Evolutionary conservation across 2,113 vertebrate genomes (phyloP).

Genomic region (Hippocampus guttulatus): DNA sequence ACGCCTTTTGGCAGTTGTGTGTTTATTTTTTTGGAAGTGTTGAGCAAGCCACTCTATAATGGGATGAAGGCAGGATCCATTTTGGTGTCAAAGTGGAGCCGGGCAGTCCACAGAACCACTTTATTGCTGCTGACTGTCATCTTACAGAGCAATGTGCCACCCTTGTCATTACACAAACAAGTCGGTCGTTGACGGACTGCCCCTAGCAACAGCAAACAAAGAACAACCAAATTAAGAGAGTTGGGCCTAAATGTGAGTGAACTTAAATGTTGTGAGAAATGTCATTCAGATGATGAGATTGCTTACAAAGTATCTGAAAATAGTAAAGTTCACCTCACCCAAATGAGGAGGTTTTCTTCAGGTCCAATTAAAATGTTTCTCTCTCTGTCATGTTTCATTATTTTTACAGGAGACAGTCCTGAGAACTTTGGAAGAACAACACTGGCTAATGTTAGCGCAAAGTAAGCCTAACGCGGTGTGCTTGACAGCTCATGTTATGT

Average conservation of each 20-base stretch:
- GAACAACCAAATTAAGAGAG: slow-evolving; percentile 28
- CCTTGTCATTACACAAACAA: slow-evolving; percentile 39
- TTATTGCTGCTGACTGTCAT: slow-evolving; percentile 51
- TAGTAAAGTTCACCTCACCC: slow-evolving; percentile 21
- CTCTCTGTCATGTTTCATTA: slow-evolving; percentile 53
- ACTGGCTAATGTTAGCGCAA: slow-evolving; percentile 85
- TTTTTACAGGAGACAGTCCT: slow-evolving; percentile 78
- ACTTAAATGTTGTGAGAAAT: slow-evolving; percentile 30
- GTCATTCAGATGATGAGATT: slow-evolving; percentile 22
- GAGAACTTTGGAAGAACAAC: slow-evolving; percentile 93
- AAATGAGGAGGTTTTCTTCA: slow-evolving; percentile 20
- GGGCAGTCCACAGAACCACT: slow-evolving; percentile 34
- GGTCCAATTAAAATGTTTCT: slow-evolving; percentile 32
- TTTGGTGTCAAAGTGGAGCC: slow-evolving; percentile 27
- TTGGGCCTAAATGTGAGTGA: slow-evolving; percentile 11
- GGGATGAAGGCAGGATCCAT: slow-evolving; percentile 27
- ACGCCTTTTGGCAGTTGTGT: slow-evolving; percentile 43
- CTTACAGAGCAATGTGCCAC: slow-evolving; percentile 49
- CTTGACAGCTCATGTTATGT: slow-evolving; percentile 33
- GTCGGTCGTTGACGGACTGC: slow-evolving; percentile 31
- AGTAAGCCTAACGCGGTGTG: slow-evolving; percentile 73
- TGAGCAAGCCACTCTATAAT: slow-evolving; percentile 46
- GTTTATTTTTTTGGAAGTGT: slow-evolving; percentile 41
- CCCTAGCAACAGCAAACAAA: slow-evolving; percentile 54
- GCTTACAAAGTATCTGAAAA: slow-evolving; percentile 7